Base-by-base conservation (phyloP, 2,797 vertebrate species). In the Parotocinclus haroldoi region DNA sequence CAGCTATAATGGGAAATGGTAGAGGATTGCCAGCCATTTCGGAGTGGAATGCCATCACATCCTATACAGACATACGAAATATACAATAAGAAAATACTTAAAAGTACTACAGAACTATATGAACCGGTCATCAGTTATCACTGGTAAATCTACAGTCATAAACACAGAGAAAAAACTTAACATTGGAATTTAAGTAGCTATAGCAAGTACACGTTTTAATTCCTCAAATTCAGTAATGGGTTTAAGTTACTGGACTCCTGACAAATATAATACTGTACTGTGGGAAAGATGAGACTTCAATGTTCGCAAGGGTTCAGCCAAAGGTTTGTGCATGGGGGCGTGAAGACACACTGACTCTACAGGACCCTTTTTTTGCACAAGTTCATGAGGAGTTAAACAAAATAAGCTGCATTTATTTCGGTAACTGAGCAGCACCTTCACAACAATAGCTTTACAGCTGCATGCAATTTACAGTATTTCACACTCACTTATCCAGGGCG, bases 1-100 rank as follows among this genome's bases (percentile, higher is more conserved):
- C 97, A 0, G 95, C 96, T 0, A 99, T 98, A 85, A 99, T 98
- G 64, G 97, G 96, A 78, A 93, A 99, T 8, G 97, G 96, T 8
- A 99, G 80, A 8, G 85, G 59, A 40, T 75, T 76, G 1, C 68
- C 80, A 0, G 89, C 76, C 0, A 83, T 68, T 0, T 85, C 82
- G 1, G 82, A 78, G 0, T 87, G 92, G 68, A 91, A 92, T 0
- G 92, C 90, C 1, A 94, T 89, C 76, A 99, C 94, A 64, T 99
- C 97, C 97, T 98, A 54, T 6, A 78, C 1, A 76, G 1, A 69
- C 10, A 1, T n/a, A 37, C 38, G 13, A 38, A 38, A 55, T 1
- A n/a, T 39, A n/a, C 40, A 42, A 42, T 42, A 4, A 27, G 5
- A 27, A 27, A 27, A 42, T 9, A 3, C 2, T 3, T 7, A 9